Conservation (phyloP, 2,113 vertebrate genomes). For the Chaetodon trifascialis region DNA sequence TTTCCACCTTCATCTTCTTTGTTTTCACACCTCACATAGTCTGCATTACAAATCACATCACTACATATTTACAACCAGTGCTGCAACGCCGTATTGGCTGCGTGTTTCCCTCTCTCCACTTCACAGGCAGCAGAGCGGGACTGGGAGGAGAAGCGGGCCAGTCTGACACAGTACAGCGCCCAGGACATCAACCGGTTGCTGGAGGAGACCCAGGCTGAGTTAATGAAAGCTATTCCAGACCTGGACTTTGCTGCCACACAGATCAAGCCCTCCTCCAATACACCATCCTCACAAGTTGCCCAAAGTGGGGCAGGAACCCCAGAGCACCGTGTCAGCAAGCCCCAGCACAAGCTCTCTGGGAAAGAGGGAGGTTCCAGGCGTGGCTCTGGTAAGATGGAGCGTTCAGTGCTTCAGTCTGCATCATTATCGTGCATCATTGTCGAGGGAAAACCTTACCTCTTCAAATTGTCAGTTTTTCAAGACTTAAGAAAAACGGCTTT, state of each 20-base stretch:
- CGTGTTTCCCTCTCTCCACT: constrained; percentile 9
- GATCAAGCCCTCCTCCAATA: constrained; percentile 82
- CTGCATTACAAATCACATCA: background rate
- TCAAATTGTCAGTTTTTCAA: background rate
- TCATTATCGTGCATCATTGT: background rate
- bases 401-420: background rate
- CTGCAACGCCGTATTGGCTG: background rate
- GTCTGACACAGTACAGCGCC: constrained; percentile 95
- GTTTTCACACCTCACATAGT: background rate
- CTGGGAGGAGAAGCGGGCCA: constrained; percentile 98
- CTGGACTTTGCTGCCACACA: constrained; percentile 96
- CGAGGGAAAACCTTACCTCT: background rate
- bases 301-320: constrained; percentile 78
- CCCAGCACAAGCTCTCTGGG: constrained; percentile 89
- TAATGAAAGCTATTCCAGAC: constrained; percentile 99
- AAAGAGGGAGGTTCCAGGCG: constrained; percentile 90
- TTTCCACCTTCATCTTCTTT: background rate
- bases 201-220: constrained; percentile 97
- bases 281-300: constrained; percentile 58
- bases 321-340: constrained; percentile 91
- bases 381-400: constrained; percentile 87
- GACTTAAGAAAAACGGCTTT: background rate
- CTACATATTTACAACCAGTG: background rate
- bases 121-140: constrained; percentile 94
- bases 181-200: constrained; percentile 98